Evolutionary conservation across 2,888 invertebrate genomes (phyloP), one percentile per base, ranked within the genome.

Genomic region (Thyatira batis): DNA sequence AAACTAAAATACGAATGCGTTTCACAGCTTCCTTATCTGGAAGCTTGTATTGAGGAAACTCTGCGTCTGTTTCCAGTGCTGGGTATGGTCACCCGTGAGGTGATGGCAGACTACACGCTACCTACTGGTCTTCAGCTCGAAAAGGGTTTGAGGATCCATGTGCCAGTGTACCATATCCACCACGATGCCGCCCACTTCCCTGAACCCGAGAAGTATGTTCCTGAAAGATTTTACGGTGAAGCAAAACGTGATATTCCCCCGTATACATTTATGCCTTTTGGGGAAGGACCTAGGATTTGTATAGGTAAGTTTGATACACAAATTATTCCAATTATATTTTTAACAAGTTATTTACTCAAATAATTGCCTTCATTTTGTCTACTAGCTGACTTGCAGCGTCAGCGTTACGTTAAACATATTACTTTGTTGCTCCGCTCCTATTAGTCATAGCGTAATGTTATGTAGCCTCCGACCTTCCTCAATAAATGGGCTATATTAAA

Each of bases 261-360:
- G 0, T 69, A 65, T 43, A 64, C 69, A 1, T 93, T 87, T 54
- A 55, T 91, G 56, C 93, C 93, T 0, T 94, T 94, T 58, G 93
- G 93, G 0, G 59, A 86, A 1, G 94, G 94, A 2, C 94, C 92
- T 1, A 85, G 94, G 45, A 92, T 84, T 65, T 94, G 94, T 62
- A 92, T 94, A 53, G 94, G 93, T 81, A 63, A 70, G 52, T 69
- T n/a, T n/a, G n/a, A n/a, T n/a, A n/a, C n/a, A n/a, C n/a, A n/a
- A n/a, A n/a, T 10, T 6, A 28, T 28, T 28, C 8, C 9, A 8
- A 10, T 28, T 28, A 3, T 43, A 43, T 17, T 43, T 43, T 17
- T 43, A 17, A 2, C 20, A 13, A n/a, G n/a, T n/a, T n/a, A n/a
- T n/a, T n/a, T n/a, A n/a, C n/a, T n/a, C n/a, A n/a, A n/a, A n/a